Conservation (phyloP, 2,888 invertebrate genomes). For the Amphipyra tragopoginis region DNA sequence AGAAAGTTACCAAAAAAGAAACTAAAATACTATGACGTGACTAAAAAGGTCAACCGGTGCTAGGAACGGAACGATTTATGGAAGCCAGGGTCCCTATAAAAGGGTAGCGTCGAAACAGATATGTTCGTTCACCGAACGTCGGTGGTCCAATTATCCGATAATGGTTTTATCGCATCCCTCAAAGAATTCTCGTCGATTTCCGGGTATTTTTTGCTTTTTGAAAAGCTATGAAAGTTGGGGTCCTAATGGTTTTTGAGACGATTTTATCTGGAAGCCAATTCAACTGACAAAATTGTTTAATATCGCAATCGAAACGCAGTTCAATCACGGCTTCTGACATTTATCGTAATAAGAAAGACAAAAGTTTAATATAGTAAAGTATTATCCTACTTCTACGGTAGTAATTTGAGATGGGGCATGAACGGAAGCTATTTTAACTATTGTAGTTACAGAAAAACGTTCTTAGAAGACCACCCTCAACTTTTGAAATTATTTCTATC, state of each 20-base stretch:
- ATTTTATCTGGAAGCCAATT: not conserved
- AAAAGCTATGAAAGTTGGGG: not conserved
- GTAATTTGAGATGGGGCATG: too few species aligned
- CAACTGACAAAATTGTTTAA: too few species aligned
- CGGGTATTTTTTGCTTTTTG: not conserved
- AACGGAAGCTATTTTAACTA: too few species aligned
- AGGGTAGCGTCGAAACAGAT: slow-evolving; percentile 17
- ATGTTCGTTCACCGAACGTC: slow-evolving; percentile 12
- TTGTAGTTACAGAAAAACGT: too few species aligned
- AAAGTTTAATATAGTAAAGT: too few species aligned
- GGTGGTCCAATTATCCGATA: slow-evolving; percentile 31
- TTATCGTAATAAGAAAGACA: too few species aligned
- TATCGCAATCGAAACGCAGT: too few species aligned
- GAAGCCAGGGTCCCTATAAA: slow-evolving; percentile 30
- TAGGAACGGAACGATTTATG: slow-evolving; percentile 40
- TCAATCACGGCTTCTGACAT: too few species aligned
- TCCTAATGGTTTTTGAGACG: not conserved
- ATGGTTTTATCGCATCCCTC: slow-evolving; percentile 44
- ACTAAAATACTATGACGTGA: not conserved
- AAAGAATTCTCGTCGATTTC: not conserved
- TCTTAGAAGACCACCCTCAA: too few species aligned
- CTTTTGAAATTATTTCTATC: too few species aligned
- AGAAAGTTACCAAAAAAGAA: too few species aligned
- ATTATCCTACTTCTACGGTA: too few species aligned
- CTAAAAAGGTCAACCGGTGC: slow-evolving; percentile 20